Evolutionary conservation across 2,113 vertebrate genomes (phyloP).

Genomic region (Polyodon spathula): DNA sequence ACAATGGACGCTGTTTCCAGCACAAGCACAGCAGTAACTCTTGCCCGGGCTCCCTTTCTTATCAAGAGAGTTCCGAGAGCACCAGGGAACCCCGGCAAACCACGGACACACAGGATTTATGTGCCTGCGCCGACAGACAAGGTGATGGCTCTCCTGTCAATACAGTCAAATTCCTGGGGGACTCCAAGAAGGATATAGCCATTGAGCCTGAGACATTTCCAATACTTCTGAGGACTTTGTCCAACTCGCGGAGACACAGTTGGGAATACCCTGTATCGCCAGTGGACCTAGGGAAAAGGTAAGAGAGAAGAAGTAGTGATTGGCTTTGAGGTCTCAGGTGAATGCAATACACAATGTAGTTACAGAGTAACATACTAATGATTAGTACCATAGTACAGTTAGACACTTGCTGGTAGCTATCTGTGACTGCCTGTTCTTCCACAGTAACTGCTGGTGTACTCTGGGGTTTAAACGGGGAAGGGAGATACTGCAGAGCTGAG

Average conservation of each 20-base stretch:
- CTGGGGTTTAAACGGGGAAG: too few species aligned
- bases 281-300: conserved; percentile 64
- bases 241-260: conserved; percentile 69
- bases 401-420: too few species aligned
- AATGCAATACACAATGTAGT: too few species aligned
- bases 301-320: conserved; percentile 15
- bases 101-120: conserved; percentile 19
- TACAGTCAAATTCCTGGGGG: background rate
- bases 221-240: conserved; percentile 59
- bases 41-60: conserved; percentile 3
- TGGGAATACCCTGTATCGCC: conserved; percentile 72
- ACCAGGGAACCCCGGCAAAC: conserved; percentile 15
- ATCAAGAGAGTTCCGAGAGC: conserved; percentile 20
- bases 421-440: too few species aligned
- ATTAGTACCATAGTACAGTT: too few species aligned
- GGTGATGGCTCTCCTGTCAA: too few species aligned
- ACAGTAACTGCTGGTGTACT: too few species aligned
- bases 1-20: background rate
- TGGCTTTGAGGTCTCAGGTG: too few species aligned
- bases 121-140: too few species aligned
- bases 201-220: conserved; percentile 48
- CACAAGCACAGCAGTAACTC: conserved; percentile 1
- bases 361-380: too few species aligned
- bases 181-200: conserved; percentile 25
- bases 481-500: too few species aligned